Base-by-base conservation (phyloP, 2,888 invertebrate species). In the Cryptophagus acutangulus region DNA sequence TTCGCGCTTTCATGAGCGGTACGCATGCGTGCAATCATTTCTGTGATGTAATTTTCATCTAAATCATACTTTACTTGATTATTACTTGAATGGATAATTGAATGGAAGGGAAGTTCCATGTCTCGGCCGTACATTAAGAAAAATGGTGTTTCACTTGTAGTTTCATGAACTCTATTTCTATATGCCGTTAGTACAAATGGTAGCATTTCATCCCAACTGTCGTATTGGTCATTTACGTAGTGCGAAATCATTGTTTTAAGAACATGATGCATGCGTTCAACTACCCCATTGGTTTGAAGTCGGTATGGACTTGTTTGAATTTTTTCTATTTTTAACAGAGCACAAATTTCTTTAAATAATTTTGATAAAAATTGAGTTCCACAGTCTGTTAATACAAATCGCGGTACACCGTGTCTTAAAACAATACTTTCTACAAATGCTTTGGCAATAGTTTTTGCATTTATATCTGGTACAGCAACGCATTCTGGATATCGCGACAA, bases 241-340 rank as follows among this genome's bases (percentile, higher is more conserved):
- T 60, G 57, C 2, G 53, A 48, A 2, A 63, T 18, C 33, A 49
- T 49, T 15, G 56, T 51, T 33, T 52, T 58, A 1, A 65, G 29
- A 1, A 47, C 43, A 25, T 59, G 33, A 26, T 63, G 62, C 24
- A 51, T 43, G 20, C 62, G 20, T 38, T 65, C 63, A 1, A 63
- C 41, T 25, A 53, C 41, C 2, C 60, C 62, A 36, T 66, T 66
- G 1, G 52, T 38, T 12, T 46, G 41, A 3, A 63, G 59, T 17
- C 58, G 56, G 36, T 59, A 61, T 2, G 58, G 40, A 0, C 55
- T 51, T 1, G 58, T 61, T 26, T 51, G 48, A 4, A 58, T 17
- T 35, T 51, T 54, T 12, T 48, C 31, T 3, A 61, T 57, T 1
- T 45, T 36, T 10, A 62, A 34, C 8, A 49, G 17, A 33, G 46